These are phyloP conservation scores for Hydrozoanthus tunicans DNA, from an alignment of 64 coral and sea anemone genomes.

Conservation along the genomic window DNA sequence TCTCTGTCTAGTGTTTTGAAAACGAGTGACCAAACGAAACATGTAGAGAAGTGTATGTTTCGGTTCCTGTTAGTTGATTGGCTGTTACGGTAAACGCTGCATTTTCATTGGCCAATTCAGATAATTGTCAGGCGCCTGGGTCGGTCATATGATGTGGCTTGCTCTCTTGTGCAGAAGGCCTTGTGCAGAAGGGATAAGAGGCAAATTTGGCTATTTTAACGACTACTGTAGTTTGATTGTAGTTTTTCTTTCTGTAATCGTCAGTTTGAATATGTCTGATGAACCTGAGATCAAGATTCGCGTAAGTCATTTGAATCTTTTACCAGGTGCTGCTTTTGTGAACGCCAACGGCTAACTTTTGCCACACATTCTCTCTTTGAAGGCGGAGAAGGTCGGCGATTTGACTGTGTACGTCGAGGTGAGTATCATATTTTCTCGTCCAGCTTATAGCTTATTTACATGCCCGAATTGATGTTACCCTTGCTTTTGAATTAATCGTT, in stretches of 20 bases:
- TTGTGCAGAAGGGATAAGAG: not conserved
- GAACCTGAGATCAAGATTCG: constrained; percentile 25
- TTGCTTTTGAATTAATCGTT: not conserved
- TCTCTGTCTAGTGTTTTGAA: no score
- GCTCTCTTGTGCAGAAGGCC: not conserved
- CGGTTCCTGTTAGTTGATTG: constrained; percentile 33
- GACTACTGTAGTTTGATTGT: constrained; percentile 3
- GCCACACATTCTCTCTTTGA: constrained; percentile 52
- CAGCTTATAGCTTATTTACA: not conserved
- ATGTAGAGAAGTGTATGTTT: no score
- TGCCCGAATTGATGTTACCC: not conserved
- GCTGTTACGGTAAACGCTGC: constrained; percentile 14
- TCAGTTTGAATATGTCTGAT: constrained; percentile 22
- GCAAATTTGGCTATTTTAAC: not conserved
- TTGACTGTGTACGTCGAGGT: constrained; percentile 94
- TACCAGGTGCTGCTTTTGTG: constrained; percentile 21
- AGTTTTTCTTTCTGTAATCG: not conserved
- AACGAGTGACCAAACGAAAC: no score
- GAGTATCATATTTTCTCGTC: constrained; percentile 26
- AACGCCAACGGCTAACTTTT: constrained; percentile 5
- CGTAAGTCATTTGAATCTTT: constrained; percentile 31
- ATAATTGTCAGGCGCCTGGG: not conserved
- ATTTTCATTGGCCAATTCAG: constrained; percentile 20
- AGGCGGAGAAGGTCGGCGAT: constrained; percentile 98
- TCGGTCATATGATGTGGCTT: constrained; percentile 39